Percentiles rank a stretch among this genome's conserved stretches.
phyloP scores from a whole-genome alignment of 2,797 vertebrate species.

The Rhincodon typus region DNA sequence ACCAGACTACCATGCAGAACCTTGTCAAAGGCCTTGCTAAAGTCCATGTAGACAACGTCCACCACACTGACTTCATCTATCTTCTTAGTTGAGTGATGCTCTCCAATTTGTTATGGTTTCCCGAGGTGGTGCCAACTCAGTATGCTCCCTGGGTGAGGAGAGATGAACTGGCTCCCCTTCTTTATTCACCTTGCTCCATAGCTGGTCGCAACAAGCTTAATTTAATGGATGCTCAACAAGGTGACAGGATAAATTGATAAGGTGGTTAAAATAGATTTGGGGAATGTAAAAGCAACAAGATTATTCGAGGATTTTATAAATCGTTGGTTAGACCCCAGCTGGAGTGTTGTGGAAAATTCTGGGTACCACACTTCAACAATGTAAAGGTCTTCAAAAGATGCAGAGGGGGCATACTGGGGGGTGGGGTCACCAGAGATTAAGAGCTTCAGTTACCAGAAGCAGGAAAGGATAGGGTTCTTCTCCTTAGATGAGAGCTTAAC shows the following conservation, averaged over 20 bases:
- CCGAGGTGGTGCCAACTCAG: too few relatives aligned
- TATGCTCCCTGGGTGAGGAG: too few relatives aligned
- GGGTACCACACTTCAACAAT: not conserved
- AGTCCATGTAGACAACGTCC: too few relatives aligned
- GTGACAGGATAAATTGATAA: not conserved
- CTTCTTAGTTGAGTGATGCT: too few relatives aligned
- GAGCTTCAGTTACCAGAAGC: not conserved
- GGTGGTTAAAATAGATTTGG: not conserved
- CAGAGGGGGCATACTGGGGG: not conserved
- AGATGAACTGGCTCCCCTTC: too few relatives aligned
- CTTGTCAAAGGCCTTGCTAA: too few relatives aligned
- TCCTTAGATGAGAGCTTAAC: not conserved
- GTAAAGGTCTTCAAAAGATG: not conserved
- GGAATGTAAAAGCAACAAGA: not conserved
- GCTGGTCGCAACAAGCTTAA: too few relatives aligned
- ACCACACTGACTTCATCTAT: too few relatives aligned
- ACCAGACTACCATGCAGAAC: too few relatives aligned
- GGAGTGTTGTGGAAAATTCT: not conserved
- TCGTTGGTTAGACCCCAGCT: not conserved
- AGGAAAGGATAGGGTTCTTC: not conserved
- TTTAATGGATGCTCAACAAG: too few relatives aligned
- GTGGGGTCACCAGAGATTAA: not conserved
- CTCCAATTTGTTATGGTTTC: too few relatives aligned
- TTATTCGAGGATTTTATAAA: not conserved
- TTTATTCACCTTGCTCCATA: too few relatives aligned